Percentiles rank a stretch among this genome's conserved stretches.
Evolutionary conservation across 2,113 vertebrate genomes (phyloP).

Genomic region (Bothrops jararaca): DNA sequence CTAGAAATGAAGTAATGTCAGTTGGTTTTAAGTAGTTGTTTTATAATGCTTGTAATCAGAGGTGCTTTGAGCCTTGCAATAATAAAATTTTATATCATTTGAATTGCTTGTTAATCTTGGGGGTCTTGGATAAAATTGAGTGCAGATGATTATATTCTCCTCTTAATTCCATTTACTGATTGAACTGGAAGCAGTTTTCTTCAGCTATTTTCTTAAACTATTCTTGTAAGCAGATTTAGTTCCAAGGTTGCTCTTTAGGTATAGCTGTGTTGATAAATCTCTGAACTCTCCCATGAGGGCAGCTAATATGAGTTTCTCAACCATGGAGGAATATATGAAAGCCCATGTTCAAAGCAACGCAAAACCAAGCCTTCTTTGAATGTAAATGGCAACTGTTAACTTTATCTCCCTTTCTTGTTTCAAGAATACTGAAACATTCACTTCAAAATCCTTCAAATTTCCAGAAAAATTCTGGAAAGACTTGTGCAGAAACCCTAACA

Average conservation of each 20-base stretch:
- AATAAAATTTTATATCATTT: conserved; percentile 22
- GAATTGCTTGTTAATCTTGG: conserved; percentile 12
- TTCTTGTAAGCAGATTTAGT: conserved; percentile 1
- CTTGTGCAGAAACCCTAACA: neutral
- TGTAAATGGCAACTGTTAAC: conserved; percentile 3
- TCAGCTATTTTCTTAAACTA: conserved; percentile 8
- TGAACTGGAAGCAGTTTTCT: conserved; percentile 19
- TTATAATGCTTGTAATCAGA: conserved; percentile 2
- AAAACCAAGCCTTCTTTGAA: neutral
- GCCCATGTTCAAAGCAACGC: neutral
- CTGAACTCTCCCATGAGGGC: neutral
- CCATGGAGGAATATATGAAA: neutral
- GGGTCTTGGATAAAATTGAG: neutral
- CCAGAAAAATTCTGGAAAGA: neutral
- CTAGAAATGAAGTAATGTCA: neutral
- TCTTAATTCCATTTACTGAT: conserved; percentile 15
- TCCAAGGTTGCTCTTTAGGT: neutral
- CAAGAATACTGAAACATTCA: neutral
- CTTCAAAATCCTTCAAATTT: conserved; percentile 10
- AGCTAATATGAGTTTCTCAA: neutral
- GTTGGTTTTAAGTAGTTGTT: neutral
- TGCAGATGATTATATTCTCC: conserved; percentile 14
- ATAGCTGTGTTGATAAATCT: neutral
- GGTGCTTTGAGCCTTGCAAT: neutral
- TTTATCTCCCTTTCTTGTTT: neutral